phyloP scores from a whole-genome alignment of 2,888 invertebrate genomes.

The Artemia sinica region DNA sequence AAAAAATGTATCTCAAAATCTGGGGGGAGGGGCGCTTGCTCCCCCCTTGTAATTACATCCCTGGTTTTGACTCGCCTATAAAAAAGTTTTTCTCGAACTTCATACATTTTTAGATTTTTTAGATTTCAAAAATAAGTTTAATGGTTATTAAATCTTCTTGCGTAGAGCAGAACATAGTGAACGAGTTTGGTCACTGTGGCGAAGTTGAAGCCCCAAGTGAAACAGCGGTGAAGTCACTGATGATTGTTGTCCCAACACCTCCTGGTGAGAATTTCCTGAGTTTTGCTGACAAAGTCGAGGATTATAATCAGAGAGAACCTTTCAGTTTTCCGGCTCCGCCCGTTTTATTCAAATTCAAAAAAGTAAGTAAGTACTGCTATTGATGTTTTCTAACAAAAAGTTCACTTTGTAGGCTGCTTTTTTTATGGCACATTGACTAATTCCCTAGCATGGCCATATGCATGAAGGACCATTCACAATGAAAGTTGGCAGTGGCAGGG shows the following conservation, averaged over 20 bases:
- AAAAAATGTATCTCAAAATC: too few species aligned
- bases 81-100: too few species aligned
- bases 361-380: not conserved
- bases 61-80: too few species aligned
- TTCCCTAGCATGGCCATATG: too few species aligned
- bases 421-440: too few species aligned
- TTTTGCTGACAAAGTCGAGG: constrained; percentile 60
- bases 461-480: too few species aligned
- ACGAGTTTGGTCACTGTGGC: constrained; percentile 24
- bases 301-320: constrained; percentile 57
- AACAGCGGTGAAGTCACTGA: constrained; percentile 50
- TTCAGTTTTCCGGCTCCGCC: constrained; percentile 55
- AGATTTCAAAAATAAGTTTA: not conserved
- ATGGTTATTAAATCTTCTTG: not conserved
- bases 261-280: constrained; percentile 46
- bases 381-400: not conserved
- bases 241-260: constrained; percentile 75
- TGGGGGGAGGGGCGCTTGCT: too few species aligned
- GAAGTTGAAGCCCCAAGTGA: constrained; percentile 27
- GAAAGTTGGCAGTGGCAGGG: too few species aligned
- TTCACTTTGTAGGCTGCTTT: too few species aligned
- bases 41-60: too few species aligned
- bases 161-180: constrained; percentile 23
- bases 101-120: too few species aligned
- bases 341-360: constrained; percentile 36